These are phyloP conservation scores for Umimayanthus kanabou DNA, from an alignment of 92 coral and sea anemone species.

Conservation along the genomic window DNA sequence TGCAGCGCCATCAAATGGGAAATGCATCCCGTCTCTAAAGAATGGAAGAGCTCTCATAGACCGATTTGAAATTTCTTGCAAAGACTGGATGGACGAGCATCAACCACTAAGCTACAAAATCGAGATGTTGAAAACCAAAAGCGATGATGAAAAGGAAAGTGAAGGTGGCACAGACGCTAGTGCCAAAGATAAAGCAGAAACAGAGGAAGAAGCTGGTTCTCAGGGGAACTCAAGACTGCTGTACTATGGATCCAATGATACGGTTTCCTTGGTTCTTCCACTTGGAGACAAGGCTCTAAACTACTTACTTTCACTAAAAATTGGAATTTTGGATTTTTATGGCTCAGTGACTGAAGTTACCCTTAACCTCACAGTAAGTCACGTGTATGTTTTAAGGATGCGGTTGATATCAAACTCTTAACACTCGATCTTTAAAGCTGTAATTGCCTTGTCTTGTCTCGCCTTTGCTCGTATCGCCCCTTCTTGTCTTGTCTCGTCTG, in stretches of 20 bases:
- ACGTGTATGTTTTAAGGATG: neutral
- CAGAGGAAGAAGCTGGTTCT: neutral
- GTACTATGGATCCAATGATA: conserved; percentile 21
- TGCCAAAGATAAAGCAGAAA: neutral
- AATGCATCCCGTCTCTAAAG: neutral
- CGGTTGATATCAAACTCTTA: neutral
- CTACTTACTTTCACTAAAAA: neutral
- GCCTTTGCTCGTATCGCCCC: too few species aligned
- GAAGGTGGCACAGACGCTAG: neutral
- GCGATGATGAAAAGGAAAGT: neutral
- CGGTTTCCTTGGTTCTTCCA: conserved; percentile 4
- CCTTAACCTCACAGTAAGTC: conserved; percentile 17
- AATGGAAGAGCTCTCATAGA: conserved; percentile 12
- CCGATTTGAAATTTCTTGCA: conserved; percentile 9
- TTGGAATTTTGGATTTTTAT: conserved; percentile 26
- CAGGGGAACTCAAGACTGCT: conserved; percentile 30
- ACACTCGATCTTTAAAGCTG: too few species aligned
- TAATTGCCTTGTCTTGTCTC: too few species aligned
- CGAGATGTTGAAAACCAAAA: conserved; percentile 1
- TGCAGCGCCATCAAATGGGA: conserved; percentile 8
- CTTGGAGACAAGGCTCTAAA: conserved; percentile 8
- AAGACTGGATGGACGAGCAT: conserved; percentile 1
- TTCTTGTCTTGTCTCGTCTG: too few species aligned
- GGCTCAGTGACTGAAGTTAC: neutral
- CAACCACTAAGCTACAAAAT: conserved; percentile 30